Conservation (phyloP, 2,113 vertebrate genomes). For the Serilophus lunatus region DNA sequence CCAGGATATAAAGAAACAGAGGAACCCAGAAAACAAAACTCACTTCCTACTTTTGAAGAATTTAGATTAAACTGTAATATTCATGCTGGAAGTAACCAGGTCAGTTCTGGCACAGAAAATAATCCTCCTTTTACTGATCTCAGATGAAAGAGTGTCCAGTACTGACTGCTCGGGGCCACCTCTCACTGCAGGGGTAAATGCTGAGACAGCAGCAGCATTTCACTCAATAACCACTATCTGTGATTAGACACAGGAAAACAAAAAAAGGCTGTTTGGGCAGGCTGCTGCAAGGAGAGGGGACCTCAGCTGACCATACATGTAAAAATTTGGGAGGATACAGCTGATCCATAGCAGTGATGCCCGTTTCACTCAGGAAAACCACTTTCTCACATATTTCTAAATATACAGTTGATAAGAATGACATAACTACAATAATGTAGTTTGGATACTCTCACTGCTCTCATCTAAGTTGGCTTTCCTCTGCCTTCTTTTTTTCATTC, state of each 20-base stretch:
- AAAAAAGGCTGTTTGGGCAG: not conserved
- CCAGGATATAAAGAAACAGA: not conserved
- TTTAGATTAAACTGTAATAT: not conserved
- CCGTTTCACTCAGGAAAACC: not conserved
- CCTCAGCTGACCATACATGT: not conserved
- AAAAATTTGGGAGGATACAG: not conserved
- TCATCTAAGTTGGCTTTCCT: not conserved
- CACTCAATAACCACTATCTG: not conserved
- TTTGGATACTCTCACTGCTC: not conserved
- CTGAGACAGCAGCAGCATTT: accelerated
- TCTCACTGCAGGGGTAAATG: not conserved
- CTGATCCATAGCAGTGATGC: not conserved
- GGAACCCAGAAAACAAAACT: not conserved
- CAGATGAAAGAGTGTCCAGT: not conserved
- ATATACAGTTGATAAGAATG: not conserved
- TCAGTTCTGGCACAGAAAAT: not conserved
- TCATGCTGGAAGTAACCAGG: not conserved
- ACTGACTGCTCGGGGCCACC: not conserved
- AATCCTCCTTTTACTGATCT: not conserved
- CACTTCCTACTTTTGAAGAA: not conserved
- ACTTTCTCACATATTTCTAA: not conserved
- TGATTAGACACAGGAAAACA: not conserved
- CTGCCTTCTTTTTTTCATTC: not conserved
- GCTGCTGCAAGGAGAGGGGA: not conserved
- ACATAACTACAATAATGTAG: not conserved